These are phyloP conservation scores for Caenorhabditis auriculariae DNA, from an alignment of 2,888 invertebrate genomes.

Conservation along the genomic window DNA sequence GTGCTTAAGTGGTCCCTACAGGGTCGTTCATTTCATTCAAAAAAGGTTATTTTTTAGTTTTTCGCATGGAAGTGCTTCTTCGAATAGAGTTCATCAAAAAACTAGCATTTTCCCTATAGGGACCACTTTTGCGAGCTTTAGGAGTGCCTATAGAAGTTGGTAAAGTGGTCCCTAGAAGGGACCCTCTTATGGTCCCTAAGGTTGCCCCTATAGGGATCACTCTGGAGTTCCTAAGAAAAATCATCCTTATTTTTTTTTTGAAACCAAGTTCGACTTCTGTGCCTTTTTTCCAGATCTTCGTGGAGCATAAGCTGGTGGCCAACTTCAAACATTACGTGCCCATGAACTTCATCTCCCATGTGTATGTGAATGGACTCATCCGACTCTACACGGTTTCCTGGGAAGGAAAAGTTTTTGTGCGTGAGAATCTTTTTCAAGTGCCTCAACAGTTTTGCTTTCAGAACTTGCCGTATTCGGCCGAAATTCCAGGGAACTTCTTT, in stretches of 20 bases:
- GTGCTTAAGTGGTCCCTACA: too few relatives aligned
- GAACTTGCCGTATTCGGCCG: constrained; percentile 60
- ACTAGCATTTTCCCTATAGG: too few relatives aligned
- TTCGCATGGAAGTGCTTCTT: too few relatives aligned
- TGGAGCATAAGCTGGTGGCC: constrained; percentile 60
- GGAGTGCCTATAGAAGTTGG: too few relatives aligned
- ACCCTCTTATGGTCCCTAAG: too few relatives aligned
- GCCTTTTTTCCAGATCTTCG: constrained; percentile 52
- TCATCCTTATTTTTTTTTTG: neutral
- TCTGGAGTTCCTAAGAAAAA: too few relatives aligned
- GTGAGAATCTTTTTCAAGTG: constrained; percentile 2
- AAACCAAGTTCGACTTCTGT: neutral
- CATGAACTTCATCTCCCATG: constrained; percentile 46
- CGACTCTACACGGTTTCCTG: constrained; percentile 48
- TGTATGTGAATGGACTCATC: constrained; percentile 58
- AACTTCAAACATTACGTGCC: constrained; percentile 60
- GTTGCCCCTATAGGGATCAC: too few relatives aligned
- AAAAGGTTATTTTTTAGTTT: too few relatives aligned
- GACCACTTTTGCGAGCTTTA: too few relatives aligned
- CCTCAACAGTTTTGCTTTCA: constrained; percentile 19
- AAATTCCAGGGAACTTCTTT: constrained; percentile 60
- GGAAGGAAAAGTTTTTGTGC: constrained; percentile 61
- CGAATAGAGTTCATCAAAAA: too few relatives aligned
- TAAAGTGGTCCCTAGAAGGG: too few relatives aligned
- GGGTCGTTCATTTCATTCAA: too few relatives aligned